A percentile compares a stretch with the other conserved stretches of the same genome.
These are phyloP conservation scores for Orius insidiosus DNA, from an alignment of 1,140 invertebrate species.

Conservation along the genomic window DNA sequence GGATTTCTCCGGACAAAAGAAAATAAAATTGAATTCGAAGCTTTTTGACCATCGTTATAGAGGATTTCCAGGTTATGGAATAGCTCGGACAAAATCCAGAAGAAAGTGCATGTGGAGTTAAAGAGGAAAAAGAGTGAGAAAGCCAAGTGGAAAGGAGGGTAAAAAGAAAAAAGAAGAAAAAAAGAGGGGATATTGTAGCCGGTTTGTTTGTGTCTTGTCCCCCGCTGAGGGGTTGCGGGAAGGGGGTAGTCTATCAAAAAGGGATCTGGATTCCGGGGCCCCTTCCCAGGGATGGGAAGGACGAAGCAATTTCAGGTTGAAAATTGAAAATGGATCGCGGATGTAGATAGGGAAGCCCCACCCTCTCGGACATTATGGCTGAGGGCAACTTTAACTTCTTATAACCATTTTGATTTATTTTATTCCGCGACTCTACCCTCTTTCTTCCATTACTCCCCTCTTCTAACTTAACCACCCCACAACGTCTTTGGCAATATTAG, in stretches of 20 bases:
- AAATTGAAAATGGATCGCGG: constrained; percentile 18
- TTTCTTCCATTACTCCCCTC: neutral
- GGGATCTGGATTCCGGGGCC: constrained; percentile 4
- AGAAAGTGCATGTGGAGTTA: too few relatives aligned
- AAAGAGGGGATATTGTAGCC: too few relatives aligned
- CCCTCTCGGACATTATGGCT: constrained; percentile 13
- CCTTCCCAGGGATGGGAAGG: constrained; percentile 2
- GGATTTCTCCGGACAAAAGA: too few relatives aligned
- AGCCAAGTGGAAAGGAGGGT: too few relatives aligned
- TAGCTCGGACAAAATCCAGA: too few relatives aligned
- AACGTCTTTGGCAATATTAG: constrained; percentile 2
- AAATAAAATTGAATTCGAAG: too few relatives aligned
- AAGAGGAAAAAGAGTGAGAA: too few relatives aligned
- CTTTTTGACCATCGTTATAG: too few relatives aligned
- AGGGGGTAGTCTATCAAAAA: constrained; percentile 13
- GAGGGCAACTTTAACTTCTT: constrained; percentile 13
- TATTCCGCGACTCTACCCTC: constrained; percentile 1
- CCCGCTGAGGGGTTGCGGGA: neutral
- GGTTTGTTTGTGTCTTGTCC: too few relatives aligned
- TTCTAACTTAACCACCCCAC: neutral
- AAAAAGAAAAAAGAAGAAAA: too few relatives aligned
- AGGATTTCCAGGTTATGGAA: too few relatives aligned
- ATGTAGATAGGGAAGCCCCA: constrained; percentile 11
- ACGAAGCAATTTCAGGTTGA: constrained; percentile 18
- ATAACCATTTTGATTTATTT: constrained; percentile 16